Evolutionary conservation across 2,888 invertebrate species (phyloP).

Genomic region (Hololepta plana): DNA sequence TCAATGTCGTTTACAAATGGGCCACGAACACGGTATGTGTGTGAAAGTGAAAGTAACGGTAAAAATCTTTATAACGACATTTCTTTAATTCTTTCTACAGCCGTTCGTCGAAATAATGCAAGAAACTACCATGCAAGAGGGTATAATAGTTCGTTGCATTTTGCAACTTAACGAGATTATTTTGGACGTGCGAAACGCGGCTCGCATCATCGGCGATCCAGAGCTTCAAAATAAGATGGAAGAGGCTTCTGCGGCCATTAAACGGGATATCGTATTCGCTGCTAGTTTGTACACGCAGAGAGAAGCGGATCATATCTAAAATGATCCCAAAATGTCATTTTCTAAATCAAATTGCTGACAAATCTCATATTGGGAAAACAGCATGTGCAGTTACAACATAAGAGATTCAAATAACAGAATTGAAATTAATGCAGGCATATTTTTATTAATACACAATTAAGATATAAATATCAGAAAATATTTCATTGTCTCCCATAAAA

Average conservation of each 20-base stretch:
- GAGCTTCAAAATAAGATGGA: slow-evolving; percentile 87
- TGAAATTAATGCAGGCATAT: too few species aligned
- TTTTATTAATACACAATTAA: too few species aligned
- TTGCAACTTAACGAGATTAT: slow-evolving; percentile 89
- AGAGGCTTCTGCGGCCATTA: slow-evolving; percentile 80
- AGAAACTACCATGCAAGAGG: slow-evolving; percentile 89
- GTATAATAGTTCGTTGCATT: slow-evolving; percentile 92
- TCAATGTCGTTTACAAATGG: slow-evolving; percentile 93
- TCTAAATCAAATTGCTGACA: too few species aligned
- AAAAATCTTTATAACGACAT: background rate
- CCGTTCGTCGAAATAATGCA: slow-evolving; percentile 88
- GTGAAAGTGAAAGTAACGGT: slow-evolving; percentile 1
- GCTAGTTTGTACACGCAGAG: slow-evolving; percentile 80
- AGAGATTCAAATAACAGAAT: too few species aligned
- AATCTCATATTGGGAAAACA: too few species aligned
- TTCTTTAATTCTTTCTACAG: slow-evolving; percentile 24
- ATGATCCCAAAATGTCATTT: too few species aligned
- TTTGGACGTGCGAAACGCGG: slow-evolving; percentile 78
- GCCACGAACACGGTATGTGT: slow-evolving; percentile 59
- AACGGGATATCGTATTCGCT: slow-evolving; percentile 95
- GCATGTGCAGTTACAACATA: too few species aligned
- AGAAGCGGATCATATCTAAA: too few species aligned
- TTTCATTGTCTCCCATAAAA: slow-evolving; percentile 1
- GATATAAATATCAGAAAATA: slow-evolving; percentile 3
- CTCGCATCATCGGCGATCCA: slow-evolving; percentile 84